These are phyloP conservation scores for Onthophagus sagittarius DNA, from an alignment of 2,888 invertebrate species.

Conservation along the genomic window DNA sequence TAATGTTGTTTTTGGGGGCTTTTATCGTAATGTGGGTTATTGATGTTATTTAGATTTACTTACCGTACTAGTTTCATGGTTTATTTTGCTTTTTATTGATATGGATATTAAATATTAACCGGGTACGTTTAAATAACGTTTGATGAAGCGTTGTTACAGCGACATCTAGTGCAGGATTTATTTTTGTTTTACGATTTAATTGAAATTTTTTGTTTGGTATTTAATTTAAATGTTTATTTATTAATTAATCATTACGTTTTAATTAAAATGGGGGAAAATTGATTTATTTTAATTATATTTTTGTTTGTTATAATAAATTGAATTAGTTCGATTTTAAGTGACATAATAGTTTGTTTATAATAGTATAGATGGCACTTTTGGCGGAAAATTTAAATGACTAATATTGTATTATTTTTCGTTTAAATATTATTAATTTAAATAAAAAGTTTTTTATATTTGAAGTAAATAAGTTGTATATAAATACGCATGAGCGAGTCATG, in stretches of 20 bases:
- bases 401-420: not conserved
- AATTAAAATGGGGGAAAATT: not conserved
- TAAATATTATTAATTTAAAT: not conserved
- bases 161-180: conserved; percentile 7
- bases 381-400: conserved; percentile 9
- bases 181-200: not conserved
- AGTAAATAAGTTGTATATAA: not conserved
- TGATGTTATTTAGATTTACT: conserved; percentile 12
- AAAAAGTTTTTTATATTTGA: not conserved
- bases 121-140: conserved; percentile 19
- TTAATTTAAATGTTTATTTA: not conserved
- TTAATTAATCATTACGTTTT: not conserved
- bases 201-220: not conserved
- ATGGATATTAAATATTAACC: conserved; percentile 8
- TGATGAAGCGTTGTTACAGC: conserved; percentile 5
- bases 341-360: too few relatives aligned
- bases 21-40: not conserved
- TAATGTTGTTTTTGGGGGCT: not conserved
- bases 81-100: conserved; percentile 10
- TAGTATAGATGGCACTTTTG: not conserved
- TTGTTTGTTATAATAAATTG: too few relatives aligned
- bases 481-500: conserved; percentile 14
- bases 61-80: conserved; percentile 39
- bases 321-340: not conserved
- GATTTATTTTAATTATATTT: not conserved